Evolutionary conservation across 2,797 vertebrate species (phyloP).

Genomic region (Naso thynnoides): DNA sequence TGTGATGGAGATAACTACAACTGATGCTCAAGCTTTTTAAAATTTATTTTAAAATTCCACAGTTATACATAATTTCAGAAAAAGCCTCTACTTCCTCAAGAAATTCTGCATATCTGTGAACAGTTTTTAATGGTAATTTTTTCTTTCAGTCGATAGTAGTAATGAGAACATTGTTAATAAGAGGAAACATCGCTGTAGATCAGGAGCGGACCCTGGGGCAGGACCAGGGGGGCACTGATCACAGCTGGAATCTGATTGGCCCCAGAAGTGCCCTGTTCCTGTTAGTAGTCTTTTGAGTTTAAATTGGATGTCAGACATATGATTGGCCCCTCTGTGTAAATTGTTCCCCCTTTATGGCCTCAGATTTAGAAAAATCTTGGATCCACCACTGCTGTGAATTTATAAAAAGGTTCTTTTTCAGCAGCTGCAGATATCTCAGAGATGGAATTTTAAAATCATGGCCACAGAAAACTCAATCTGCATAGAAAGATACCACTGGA

Average conservation of each 20-base stretch:
- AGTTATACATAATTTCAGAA: background rate
- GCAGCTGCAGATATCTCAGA: background rate
- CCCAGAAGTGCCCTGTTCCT: too few species aligned
- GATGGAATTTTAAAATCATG: background rate
- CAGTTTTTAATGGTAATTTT: background rate
- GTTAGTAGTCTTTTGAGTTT: too few species aligned
- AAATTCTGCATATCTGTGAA: slow-evolving; percentile 19
- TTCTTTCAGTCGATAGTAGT: background rate
- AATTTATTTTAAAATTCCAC: slow-evolving; percentile 22
- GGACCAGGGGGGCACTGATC: too few species aligned
- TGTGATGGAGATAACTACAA: background rate
- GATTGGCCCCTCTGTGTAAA: too few species aligned
- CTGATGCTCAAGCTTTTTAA: background rate
- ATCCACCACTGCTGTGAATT: too few species aligned
- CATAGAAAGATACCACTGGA: background rate
- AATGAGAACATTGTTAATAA: background rate
- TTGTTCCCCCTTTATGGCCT: too few species aligned
- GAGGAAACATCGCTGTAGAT: background rate
- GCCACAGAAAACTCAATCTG: background rate
- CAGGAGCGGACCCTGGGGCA: too few species aligned
- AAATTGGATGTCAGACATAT: too few species aligned
- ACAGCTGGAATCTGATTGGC: too few species aligned
- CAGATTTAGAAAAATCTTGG: too few species aligned
- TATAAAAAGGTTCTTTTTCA: background rate
- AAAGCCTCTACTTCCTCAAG: background rate